Evolutionary conservation across 1,140 invertebrate genomes (phyloP), one percentile per base, ranked within the genome.

Genomic region (Aphaenogaster rudis): DNA sequence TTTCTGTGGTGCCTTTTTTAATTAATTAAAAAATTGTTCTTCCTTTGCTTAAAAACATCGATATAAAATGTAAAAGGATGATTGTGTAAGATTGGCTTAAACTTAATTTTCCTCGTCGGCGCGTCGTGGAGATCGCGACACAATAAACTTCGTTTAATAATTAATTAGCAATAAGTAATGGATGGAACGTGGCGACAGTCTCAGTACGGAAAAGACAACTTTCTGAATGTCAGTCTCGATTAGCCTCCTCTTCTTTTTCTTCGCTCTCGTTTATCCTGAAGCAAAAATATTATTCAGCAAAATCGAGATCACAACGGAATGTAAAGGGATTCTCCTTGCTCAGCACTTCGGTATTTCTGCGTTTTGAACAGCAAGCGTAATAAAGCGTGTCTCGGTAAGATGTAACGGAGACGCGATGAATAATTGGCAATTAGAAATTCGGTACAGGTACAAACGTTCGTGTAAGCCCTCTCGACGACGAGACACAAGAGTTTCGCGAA

Each of bases 181-280:
- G 92, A 93, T 93, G 92, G 92, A 93, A 90, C 88, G 71, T 90
- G 81, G 69, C 91, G 84, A 93, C 92, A 92, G 91, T 90, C 91
- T 91, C 89, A 88, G 84, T 76, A 79, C 88, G 66, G 77, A 86
- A 86, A 86, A 84, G 88, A 81, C 88, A 90, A 92, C 90, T 92
- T 92, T 93, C 90, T 88, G 57, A 52, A 79, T 90, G 57, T 91
- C 91, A 92, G 92, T 92, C 81, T 93, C 88, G 88, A 78, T 90
- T 82, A 71, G 77, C 8, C 17, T 52, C 28, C 21, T 77, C 39
- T 57, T 50, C 42, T 89, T 11, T 57, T 74, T 42, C 42, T 36
- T 82, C 45, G 45, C 50, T 57, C 54, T 78, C 13, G 6, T 17
- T 64, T 48, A 1, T 2, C 11, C 11, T 52, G 33, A 28, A 86